phyloP scores from a whole-genome alignment of 1,140 invertebrate genomes.

The Habropoda laboriosa region DNA sequence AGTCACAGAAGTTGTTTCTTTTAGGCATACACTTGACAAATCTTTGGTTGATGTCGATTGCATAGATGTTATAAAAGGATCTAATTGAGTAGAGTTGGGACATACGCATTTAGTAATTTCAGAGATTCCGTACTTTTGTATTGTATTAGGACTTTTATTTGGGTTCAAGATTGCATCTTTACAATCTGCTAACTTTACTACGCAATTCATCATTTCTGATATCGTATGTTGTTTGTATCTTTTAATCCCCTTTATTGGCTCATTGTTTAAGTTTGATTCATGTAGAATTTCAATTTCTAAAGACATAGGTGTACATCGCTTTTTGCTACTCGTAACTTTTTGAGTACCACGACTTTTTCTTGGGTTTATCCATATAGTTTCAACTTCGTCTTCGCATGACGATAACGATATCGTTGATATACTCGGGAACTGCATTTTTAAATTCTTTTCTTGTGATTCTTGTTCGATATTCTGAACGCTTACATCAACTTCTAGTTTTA shows the following conservation, averaged over 20 bases:
- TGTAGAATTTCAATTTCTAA: not conserved
- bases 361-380: not conserved
- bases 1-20: not conserved
- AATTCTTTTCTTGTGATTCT: slow-evolving; percentile 11
- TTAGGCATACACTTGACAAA: not conserved
- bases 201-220: slow-evolving; percentile 69
- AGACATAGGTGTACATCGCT: not conserved
- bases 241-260: not conserved
- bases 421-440: not conserved
- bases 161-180: slow-evolving; percentile 67
- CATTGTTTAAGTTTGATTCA: not conserved
- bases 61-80: not conserved
- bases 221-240: slow-evolving; percentile 45
- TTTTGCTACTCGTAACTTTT: slow-evolving; percentile 2
- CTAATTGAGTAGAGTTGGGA: not conserved
- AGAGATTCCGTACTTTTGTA: slow-evolving; percentile 66
- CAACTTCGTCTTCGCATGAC: slow-evolving; percentile 11
- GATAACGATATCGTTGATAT: not conserved
- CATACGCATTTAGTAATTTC: slow-evolving; percentile 39
- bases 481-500: slow-evolving; percentile 19
- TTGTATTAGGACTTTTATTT: slow-evolving; percentile 46
- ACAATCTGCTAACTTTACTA: slow-evolving; percentile 72
- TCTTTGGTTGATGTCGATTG: slow-evolving; percentile 22
- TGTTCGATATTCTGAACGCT: not conserved
- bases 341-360: slow-evolving; percentile 20